phyloP scores from a whole-genome alignment of 2,113 vertebrate genomes.

The Dicerorhinus sumatrensis region DNA sequence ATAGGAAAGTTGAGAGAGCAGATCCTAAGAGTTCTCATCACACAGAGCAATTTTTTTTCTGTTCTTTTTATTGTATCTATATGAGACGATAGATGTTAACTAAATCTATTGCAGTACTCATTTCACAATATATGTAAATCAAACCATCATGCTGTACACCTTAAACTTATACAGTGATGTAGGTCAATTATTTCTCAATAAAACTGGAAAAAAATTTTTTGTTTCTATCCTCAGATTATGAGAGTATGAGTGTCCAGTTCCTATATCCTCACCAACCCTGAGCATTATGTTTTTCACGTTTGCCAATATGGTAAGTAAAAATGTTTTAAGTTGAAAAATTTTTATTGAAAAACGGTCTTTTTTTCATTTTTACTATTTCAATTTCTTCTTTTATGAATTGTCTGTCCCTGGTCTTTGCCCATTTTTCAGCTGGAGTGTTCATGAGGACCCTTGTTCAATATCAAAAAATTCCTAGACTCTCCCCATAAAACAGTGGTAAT shows the following conservation, averaged over 20 bases:
- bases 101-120: neutral
- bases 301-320: neutral
- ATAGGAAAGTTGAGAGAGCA: neutral
- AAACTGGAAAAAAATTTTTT: neutral
- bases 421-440: neutral
- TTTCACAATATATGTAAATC: neutral
- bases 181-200: neutral
- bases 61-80: neutral
- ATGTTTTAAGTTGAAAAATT: neutral
- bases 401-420: neutral
- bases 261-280: neutral
- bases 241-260: neutral
- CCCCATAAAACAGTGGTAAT: neutral
- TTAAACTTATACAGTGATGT: neutral
- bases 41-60: no score
- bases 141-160: neutral
- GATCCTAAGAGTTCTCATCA: neutral
- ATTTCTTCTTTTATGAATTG: neutral
- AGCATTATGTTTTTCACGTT: neutral
- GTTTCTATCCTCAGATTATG: neutral
- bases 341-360: neutral
- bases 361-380: neutral
- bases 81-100: neutral
- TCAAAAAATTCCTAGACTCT: neutral
- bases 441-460: neutral